Conservation (phyloP, 2,113 vertebrate genomes). For the Mastomys natalensis region DNA sequence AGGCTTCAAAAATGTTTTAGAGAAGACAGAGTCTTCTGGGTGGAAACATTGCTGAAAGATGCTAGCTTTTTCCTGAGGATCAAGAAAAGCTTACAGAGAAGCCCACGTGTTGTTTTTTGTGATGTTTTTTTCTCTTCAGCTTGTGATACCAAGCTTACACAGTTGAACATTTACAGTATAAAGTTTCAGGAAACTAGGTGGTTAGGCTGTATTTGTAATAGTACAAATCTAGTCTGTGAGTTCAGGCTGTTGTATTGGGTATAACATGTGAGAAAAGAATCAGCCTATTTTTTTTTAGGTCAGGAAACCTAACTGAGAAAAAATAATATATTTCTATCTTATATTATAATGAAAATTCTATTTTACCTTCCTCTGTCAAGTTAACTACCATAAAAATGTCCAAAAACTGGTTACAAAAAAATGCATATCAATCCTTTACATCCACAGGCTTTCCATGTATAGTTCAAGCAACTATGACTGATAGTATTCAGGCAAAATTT, state of each 20-base stretch:
- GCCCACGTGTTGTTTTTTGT: not conserved
- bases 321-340: too few relatives aligned
- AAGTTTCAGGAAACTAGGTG: not conserved
- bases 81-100: constrained; percentile 2
- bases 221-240: not conserved
- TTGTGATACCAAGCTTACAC: constrained; percentile 27
- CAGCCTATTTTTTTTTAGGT: not conserved
- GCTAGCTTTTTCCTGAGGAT: constrained; percentile 11
- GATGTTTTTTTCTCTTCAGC: not conserved
- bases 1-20: not conserved
- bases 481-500: not conserved
- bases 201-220: not conserved
- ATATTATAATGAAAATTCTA: not conserved
- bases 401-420: not conserved
- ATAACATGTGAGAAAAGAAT: not conserved
- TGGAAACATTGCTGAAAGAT: constrained; percentile 28
- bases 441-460: not conserved
- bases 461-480: not conserved
- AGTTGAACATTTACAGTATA: not conserved
- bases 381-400: not conserved
- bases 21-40: not conserved
- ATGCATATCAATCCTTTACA: not conserved
- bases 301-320: not conserved
- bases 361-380: not conserved
- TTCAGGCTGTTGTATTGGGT: not conserved